phyloP scores from a whole-genome alignment of 2,888 invertebrate species.

The Itoplectis maculator region DNA sequence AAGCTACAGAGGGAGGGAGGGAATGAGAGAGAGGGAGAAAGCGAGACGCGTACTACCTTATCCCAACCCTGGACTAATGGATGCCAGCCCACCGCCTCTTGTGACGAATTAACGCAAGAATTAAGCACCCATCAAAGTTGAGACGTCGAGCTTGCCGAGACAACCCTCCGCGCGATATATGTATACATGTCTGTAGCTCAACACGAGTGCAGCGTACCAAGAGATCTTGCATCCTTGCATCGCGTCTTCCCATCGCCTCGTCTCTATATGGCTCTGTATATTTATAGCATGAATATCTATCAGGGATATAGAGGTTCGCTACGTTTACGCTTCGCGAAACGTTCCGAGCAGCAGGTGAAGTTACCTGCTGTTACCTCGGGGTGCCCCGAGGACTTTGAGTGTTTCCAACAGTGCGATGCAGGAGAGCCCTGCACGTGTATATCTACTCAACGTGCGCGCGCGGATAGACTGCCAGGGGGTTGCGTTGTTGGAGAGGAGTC shows the following conservation, averaged over 20 bases:
- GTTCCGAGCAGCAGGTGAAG: conserved; percentile 52
- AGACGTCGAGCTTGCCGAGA: conserved; percentile 50
- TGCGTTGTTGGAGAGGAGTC: conserved; percentile 9
- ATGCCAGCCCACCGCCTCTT: conserved; percentile 54
- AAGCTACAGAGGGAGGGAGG: no score
- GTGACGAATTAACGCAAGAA: conserved; percentile 71
- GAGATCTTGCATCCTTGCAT: conserved; percentile 22
- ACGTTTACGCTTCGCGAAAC: conserved; percentile 47
- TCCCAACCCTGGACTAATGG: conserved; percentile 69
- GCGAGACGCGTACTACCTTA: conserved; percentile 26
- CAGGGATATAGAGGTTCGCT: conserved; percentile 36
- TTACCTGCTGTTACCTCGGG: conserved; percentile 47
- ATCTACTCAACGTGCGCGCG: conserved; percentile 24
- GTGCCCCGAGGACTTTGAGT: conserved; percentile 52
- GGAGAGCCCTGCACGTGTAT: conserved; percentile 21
- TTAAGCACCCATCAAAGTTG: conserved; percentile 66
- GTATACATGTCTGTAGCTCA: neutral
- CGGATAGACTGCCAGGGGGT: conserved; percentile 34
- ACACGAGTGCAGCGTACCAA: conserved; percentile 7
- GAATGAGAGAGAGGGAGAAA: no score
- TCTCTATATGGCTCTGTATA: conserved; percentile 24
- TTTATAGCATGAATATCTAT: conserved; percentile 23
- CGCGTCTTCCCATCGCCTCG: conserved; percentile 24
- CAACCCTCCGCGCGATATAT: conserved; percentile 36
- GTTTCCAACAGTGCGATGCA: conserved; percentile 24